Conservation (phyloP, 2,113 vertebrate genomes). For the Lagopus leucura region DNA sequence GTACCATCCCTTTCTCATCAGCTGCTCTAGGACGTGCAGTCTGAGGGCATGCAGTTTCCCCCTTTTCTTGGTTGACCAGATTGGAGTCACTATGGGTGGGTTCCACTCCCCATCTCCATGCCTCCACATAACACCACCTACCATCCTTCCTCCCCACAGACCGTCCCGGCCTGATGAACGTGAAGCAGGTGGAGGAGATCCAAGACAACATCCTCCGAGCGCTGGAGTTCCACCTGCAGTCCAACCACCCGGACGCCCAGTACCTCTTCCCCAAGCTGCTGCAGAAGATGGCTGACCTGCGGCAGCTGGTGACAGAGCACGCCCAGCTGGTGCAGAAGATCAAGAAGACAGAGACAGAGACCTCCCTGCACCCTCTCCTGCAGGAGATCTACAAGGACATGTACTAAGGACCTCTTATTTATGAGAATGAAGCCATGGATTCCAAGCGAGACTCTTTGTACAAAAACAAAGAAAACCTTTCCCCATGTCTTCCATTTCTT, state of each 20-base stretch:
- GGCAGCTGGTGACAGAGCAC: slow-evolving; percentile 96
- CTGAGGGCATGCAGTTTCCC: not conserved
- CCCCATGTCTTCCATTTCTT: slow-evolving; percentile 67
- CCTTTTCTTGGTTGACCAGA: not conserved
- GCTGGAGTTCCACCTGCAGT: slow-evolving; percentile 92
- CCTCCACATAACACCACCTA: not conserved
- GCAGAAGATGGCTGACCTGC: slow-evolving; percentile 98
- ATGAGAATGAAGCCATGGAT: slow-evolving; percentile 74
- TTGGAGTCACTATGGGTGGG: not conserved
- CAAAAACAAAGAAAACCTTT: slow-evolving; percentile 38
- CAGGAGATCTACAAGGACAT: slow-evolving; percentile 99
- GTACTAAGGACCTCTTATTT: slow-evolving; percentile 85
- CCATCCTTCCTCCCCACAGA: slow-evolving; percentile 78
- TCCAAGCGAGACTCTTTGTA: slow-evolving; percentile 54
- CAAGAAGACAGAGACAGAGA: slow-evolving; percentile 96
- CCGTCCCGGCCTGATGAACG: slow-evolving; percentile 94
- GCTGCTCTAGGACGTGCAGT: not conserved
- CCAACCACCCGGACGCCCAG: slow-evolving; percentile 92
- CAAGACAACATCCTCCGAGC: slow-evolving; percentile 95
- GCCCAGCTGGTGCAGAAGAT: slow-evolving; percentile 97
- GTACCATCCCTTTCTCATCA: not conserved
- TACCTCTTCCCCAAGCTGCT: slow-evolving; percentile 99
- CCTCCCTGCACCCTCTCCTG: slow-evolving; percentile 93
- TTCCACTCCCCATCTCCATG: not conserved
- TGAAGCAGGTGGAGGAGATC: slow-evolving; percentile 96